These are phyloP conservation scores for Lamellibrachia columna DNA, from an alignment of 2,888 invertebrate species.

Conservation along the genomic window DNA sequence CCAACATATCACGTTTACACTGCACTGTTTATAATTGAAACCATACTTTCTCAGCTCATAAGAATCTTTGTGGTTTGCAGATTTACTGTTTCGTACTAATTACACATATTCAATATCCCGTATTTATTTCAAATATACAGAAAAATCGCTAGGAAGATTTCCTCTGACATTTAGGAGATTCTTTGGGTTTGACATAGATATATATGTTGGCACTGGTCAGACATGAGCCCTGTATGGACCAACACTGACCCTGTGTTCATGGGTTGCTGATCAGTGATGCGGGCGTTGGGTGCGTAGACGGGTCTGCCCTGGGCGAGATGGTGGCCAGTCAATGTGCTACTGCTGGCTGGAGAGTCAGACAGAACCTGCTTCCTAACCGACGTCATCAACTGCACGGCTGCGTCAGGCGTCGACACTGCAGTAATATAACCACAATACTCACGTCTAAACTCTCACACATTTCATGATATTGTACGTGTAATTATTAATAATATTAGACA, in stretches of 20 bases:
- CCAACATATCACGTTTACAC: too few relatives aligned
- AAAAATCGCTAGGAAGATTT: not conserved
- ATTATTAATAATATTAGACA: too few relatives aligned
- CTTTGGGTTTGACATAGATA: not conserved
- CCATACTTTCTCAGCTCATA: not conserved
- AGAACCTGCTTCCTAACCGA: not conserved
- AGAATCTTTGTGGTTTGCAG: not conserved
- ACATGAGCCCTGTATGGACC: not conserved
- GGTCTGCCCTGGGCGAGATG: not conserved
- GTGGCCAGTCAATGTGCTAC: not conserved
- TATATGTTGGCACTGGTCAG: not conserved
- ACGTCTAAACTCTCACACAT: too few relatives aligned
- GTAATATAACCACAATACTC: not conserved
- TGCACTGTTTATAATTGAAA: not conserved
- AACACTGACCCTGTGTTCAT: not conserved
- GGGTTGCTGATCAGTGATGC: not conserved
- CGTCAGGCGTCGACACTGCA: not conserved
- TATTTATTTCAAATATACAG: not conserved
- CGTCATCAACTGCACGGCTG: slow-evolving; percentile 1
- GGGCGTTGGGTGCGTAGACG: not conserved
- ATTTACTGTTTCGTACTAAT: not conserved
- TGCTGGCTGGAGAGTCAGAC: not conserved
- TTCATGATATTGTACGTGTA: too few relatives aligned
- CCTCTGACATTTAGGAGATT: not conserved
- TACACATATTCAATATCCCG: not conserved